Percentiles rank a stretch among this genome's conserved stretches.
phyloP scores from a whole-genome alignment of 2,888 invertebrate species.

The Volucella inflata region DNA sequence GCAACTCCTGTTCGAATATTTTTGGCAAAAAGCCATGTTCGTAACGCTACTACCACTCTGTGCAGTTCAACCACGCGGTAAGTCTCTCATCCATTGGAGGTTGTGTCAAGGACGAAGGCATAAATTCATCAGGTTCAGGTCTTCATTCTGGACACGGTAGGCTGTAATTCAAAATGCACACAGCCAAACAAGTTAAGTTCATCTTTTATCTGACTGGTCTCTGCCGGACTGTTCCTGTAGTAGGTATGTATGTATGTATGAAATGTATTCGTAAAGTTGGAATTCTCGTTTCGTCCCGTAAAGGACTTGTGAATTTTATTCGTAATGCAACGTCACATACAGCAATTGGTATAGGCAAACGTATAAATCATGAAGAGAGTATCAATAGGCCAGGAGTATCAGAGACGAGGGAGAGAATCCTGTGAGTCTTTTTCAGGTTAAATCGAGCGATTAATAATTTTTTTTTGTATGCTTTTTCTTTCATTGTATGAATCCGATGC shows the following conservation, averaged over 20 bases:
- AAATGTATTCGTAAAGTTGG: background rate
- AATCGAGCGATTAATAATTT: constrained; percentile 67
- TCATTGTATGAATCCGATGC: background rate
- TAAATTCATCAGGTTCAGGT: constrained; percentile 71
- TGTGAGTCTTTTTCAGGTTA: constrained; percentile 38
- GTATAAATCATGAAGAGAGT: constrained; percentile 54
- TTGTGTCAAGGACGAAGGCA: constrained; percentile 69
- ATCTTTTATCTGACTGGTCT: background rate
- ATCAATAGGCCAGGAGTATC: constrained; percentile 29
- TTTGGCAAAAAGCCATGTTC: constrained; percentile 64
- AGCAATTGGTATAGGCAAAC: constrained; percentile 32
- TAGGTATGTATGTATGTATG: background rate
- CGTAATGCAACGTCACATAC: constrained; percentile 25
- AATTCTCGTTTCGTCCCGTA: constrained; percentile 38
- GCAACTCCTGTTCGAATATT: constrained; percentile 25
- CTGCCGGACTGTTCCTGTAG: background rate
- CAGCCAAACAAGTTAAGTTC: background rate
- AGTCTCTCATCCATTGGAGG: constrained; percentile 61
- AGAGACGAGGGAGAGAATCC: background rate
- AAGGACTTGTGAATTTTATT: constrained; percentile 44
- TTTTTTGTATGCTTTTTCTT: constrained; percentile 4
- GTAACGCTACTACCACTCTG: constrained; percentile 39
- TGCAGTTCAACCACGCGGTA: constrained; percentile 58
- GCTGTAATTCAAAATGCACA: constrained; percentile 39
- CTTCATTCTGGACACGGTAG: constrained; percentile 52